Base-by-base conservation (phyloP, 2,113 vertebrate species). In the Prochilodus magdalenae region DNA sequence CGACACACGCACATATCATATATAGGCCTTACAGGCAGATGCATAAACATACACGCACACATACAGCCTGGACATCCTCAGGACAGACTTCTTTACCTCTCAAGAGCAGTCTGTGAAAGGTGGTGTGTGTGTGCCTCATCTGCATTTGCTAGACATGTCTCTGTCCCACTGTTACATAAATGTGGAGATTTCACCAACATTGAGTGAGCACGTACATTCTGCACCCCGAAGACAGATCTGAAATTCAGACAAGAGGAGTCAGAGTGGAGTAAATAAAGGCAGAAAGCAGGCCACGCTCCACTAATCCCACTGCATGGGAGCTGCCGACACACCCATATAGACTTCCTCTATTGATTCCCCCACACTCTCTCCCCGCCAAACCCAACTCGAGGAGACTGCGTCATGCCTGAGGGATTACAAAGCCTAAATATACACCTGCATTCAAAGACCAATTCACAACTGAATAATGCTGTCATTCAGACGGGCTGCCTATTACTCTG, bases 191-290 rank as follows among this genome's bases (percentile, higher is more conserved):
- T 81, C 65, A 6, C 8, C 29, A 81, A 36, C 49, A 59, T 55
- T 77, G 77, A 72, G 66, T 18, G 30, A 74, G 47, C 22, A 22
- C 26, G 73, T n/a, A 73, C 51, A 53, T 73, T 73, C 75, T 60
- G 36, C 60, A 51, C 83, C 75, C 36, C 66, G 24, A 60, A 67
- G 63, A 63, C 14, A 65, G 27, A 78, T 86, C 83, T 73, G 15
- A 86, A 86, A 83, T 83, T 77, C 70, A 86, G 74, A 83, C 77
- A 15, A 83, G 53, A 63, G 13, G 47, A 65, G 36, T n/a, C n/a
- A 62, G 47, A 78, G 20, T 7, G 6, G 49, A 65, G 73, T 71
- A 63, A 71, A 83, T 62, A 75, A 53, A 79, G 73, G 27, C 15
- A 76, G 60, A 59, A 65, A 66, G n/a, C 51, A 24, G n/a, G 73